Conservation (phyloP, 92 coral and sea anemone species). For the Porites lobata region DNA sequence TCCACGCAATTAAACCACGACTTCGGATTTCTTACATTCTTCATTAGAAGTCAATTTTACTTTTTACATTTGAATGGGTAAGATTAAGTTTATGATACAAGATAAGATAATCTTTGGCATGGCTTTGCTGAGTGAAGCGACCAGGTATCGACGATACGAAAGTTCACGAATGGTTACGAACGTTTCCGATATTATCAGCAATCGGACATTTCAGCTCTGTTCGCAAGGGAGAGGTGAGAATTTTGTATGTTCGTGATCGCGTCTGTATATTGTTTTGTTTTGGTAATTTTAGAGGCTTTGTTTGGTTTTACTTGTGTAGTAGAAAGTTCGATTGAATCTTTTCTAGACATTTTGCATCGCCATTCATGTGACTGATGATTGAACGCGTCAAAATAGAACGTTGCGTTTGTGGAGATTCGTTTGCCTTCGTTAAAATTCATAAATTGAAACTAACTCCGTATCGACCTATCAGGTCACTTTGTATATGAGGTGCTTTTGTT, state of each 20-base stretch:
- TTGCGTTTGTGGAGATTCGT: slow-evolving; percentile 28
- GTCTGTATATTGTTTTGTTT: slow-evolving; percentile 53
- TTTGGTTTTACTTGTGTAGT: slow-evolving; percentile 13
- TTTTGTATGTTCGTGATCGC: slow-evolving; percentile 22
- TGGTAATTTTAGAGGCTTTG: slow-evolving; percentile 14
- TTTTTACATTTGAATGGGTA: not conserved
- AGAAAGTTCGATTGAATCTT: not conserved
- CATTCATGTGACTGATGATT: slow-evolving; percentile 50
- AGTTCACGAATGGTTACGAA: slow-evolving; percentile 47
- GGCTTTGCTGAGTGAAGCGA: not conserved
- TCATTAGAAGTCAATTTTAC: not conserved
- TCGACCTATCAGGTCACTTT: slow-evolving; percentile 60
- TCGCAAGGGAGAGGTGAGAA: slow-evolving; percentile 44
- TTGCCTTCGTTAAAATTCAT: slow-evolving; percentile 61
- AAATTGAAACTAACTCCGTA: slow-evolving; percentile 60
- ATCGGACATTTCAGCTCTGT: slow-evolving; percentile 13
- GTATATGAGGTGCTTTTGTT: slow-evolving; percentile 57
- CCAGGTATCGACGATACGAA: slow-evolving; percentile 21
- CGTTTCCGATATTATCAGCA: slow-evolving; percentile 31
- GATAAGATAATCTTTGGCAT: not conserved
- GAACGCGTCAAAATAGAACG: slow-evolving; percentile 44
- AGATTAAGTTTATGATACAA: not conserved
- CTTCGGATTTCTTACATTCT: slow-evolving; percentile 54
- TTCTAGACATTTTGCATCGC: slow-evolving; percentile 11
- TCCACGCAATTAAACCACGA: slow-evolving; percentile 5